Evolutionary conservation across 2,888 invertebrate genomes (phyloP).

Genomic region (Acrobasis consociella): DNA sequence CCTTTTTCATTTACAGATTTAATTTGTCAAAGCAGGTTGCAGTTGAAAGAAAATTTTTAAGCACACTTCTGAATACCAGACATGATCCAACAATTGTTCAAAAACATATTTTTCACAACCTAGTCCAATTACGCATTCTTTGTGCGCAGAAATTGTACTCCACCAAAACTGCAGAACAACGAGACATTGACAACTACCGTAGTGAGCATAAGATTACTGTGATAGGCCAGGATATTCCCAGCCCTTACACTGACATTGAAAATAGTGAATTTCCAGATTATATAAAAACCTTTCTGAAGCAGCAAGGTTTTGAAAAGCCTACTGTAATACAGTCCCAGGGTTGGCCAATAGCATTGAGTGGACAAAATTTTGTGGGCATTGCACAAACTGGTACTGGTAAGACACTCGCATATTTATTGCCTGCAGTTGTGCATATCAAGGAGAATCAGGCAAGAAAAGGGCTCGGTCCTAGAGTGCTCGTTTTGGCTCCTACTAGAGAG

Average conservation of each 20-base stretch:
- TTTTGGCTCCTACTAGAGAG: slow-evolving; percentile 90
- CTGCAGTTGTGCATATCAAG: slow-evolving; percentile 92
- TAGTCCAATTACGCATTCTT: slow-evolving; percentile 30
- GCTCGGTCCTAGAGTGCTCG: slow-evolving; percentile 91
- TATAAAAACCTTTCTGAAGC: slow-evolving; percentile 84
- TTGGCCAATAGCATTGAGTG: slow-evolving; percentile 92
- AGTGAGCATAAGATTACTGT: slow-evolving; percentile 87
- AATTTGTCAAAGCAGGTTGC: neutral
- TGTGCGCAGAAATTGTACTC: slow-evolving; percentile 51
- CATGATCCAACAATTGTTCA: slow-evolving; percentile 30
- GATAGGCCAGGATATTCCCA: slow-evolving; percentile 86
- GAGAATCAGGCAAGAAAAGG: slow-evolving; percentile 87
- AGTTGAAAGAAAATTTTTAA: neutral
- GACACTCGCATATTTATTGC: slow-evolving; percentile 89
- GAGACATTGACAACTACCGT: slow-evolving; percentile 85
- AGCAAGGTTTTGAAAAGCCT: slow-evolving; percentile 86
- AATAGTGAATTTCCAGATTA: slow-evolving; percentile 89
- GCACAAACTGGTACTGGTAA: slow-evolving; percentile 92
- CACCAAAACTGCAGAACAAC: slow-evolving; percentile 50
- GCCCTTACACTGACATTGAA: slow-evolving; percentile 88
- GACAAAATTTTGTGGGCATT: slow-evolving; percentile 92
- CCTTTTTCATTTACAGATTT: slow-evolving; percentile 3
- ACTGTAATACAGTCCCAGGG: slow-evolving; percentile 93
- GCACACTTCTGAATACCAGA: neutral
- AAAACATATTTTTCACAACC: slow-evolving; percentile 32